Conservation (phyloP, 2,888 invertebrate species). For the Trissoscelio sp. region DNA sequence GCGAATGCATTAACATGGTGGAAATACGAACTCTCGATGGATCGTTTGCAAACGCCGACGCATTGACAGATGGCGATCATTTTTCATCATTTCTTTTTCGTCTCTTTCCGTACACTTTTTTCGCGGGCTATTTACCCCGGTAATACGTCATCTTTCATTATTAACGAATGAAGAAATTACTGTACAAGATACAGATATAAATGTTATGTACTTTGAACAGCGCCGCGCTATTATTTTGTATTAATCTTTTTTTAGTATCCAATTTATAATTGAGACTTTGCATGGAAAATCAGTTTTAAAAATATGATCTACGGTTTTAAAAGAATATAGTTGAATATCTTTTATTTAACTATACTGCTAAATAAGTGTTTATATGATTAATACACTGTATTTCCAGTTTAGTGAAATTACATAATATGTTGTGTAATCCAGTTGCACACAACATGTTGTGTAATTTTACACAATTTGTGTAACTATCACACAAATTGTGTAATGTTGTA, state of each 20-base stretch:
- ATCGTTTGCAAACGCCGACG: constrained; percentile 51
- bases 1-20: constrained; percentile 60
- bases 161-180: constrained; percentile 43
- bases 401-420: too few species aligned
- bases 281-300: too few species aligned
- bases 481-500: too few species aligned
- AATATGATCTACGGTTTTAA: too few species aligned
- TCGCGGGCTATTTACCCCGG: constrained; percentile 33
- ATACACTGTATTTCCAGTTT: too few species aligned
- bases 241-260: constrained; percentile 5
- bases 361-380: too few species aligned
- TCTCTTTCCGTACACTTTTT: constrained; percentile 21
- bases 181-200: constrained; percentile 8
- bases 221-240: constrained; percentile 9
- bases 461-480: too few species aligned
- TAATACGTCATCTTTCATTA: constrained; percentile 46
- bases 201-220: constrained; percentile 8
- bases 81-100: constrained; percentile 51
- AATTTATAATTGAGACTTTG: background rate
- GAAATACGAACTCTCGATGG: constrained; percentile 56
- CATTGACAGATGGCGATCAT: constrained; percentile 65
- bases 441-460: too few species aligned
- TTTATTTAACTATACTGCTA: too few species aligned
- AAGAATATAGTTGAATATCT: too few species aligned
- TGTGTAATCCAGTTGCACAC: too few species aligned